Conservation (phyloP, 2,113 vertebrate species). For the Thunnus thynnus region DNA sequence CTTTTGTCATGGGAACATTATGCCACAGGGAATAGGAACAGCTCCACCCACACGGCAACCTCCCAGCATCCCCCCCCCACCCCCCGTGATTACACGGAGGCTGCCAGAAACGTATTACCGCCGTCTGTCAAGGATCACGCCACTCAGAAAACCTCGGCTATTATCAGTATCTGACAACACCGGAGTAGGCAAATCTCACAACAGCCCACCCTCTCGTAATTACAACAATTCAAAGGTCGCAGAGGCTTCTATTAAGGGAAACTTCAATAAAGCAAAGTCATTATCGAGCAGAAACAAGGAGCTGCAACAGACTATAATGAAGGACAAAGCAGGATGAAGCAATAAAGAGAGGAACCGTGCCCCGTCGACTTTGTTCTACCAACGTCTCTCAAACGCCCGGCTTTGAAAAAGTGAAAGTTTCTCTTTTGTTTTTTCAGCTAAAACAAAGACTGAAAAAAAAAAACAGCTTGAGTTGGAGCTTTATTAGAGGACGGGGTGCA, state of each 20-base stretch:
- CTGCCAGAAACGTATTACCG: constrained; percentile 16
- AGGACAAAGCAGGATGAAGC: constrained; percentile 61
- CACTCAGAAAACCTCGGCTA: constrained; percentile 26
- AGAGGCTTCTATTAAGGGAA: constrained; percentile 52
- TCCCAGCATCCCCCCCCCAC: neutral
- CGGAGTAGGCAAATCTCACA: constrained; percentile 42
- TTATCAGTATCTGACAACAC: constrained; percentile 29
- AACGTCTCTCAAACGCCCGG: neutral
- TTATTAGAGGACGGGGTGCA: constrained; percentile 32
- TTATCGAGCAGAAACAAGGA: constrained; percentile 60
- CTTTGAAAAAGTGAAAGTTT: constrained; percentile 64
- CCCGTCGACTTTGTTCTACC: constrained; percentile 60
- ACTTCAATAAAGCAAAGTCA: constrained; percentile 64
- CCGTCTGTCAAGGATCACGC: constrained; percentile 32
- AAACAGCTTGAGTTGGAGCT: constrained; percentile 36
- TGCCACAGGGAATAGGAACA: constrained; percentile 23
- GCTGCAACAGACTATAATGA: constrained; percentile 57
- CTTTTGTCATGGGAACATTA: constrained; percentile 52
- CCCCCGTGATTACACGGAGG: constrained; percentile 24
- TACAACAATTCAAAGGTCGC: constrained; percentile 57
- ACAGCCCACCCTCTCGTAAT: constrained; percentile 45
- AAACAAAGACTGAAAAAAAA: constrained; percentile 53
- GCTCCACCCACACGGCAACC: constrained; percentile 10
- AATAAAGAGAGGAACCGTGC: constrained; percentile 35
- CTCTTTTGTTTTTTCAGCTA: neutral